phyloP scores from a whole-genome alignment of 1,140 invertebrate genomes.

The Drosophila nannoptera region DNA sequence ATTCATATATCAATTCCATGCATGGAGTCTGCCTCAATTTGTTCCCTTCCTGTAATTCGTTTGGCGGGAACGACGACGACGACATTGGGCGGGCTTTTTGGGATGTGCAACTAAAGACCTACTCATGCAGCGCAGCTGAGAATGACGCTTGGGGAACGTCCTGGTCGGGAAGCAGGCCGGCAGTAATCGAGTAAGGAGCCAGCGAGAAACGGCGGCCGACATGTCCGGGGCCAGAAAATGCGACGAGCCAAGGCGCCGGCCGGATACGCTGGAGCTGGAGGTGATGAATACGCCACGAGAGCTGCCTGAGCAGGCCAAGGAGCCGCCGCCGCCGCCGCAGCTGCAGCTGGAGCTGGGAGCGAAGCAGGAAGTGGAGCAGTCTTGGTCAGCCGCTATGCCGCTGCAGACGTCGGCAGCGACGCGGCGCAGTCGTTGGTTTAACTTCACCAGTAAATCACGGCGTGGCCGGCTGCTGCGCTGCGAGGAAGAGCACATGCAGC shows the following conservation, averaged over 20 bases:
- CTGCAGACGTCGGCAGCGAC: constrained; percentile 4
- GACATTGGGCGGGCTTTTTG: not conserved
- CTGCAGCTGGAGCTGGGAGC: constrained; percentile 1
- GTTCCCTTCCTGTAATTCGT: no score
- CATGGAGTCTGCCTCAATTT: no score
- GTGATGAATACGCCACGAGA: constrained; percentile 44
- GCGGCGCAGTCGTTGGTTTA: constrained; percentile 52
- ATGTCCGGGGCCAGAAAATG: constrained; percentile 52
- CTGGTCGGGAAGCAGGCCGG: not conserved
- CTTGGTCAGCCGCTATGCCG: not conserved
- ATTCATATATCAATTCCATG: no score
- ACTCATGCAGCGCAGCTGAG: not conserved
- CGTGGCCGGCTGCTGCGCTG: constrained; percentile 38
- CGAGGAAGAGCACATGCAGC: constrained; percentile 37
- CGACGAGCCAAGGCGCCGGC: constrained; percentile 52
- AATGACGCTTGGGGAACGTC: constrained; percentile 4
- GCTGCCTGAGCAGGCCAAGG: not conserved
- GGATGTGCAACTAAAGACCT: not conserved
- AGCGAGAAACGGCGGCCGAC: constrained; percentile 4
- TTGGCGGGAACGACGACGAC: not conserved
- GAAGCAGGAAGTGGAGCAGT: not conserved
- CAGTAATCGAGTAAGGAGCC: not conserved
- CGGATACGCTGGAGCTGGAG: constrained; percentile 68
- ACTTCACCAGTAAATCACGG: constrained; percentile 47
- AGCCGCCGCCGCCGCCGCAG: not conserved